phyloP scores from a whole-genome alignment of 2,797 vertebrate species.

The Epinephelus coioides region DNA sequence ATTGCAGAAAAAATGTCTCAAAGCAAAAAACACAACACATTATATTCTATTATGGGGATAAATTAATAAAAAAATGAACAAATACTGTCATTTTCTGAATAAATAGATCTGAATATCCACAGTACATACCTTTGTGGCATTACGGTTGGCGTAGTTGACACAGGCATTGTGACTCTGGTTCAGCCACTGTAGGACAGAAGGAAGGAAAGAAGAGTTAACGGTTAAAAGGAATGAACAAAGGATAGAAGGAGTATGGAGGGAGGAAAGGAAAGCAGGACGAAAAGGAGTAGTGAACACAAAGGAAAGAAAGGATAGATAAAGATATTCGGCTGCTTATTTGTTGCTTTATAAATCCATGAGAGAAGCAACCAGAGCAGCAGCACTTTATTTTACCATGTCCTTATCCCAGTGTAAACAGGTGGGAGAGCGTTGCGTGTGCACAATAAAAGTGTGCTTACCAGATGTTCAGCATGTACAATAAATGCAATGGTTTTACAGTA shows the following conservation, averaged over 20 bases:
- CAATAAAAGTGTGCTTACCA: constrained; percentile 12
- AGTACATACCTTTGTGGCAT: constrained; percentile 91
- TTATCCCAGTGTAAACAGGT: background rate
- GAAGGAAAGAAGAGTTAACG: background rate
- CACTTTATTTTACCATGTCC: constrained; percentile 12
- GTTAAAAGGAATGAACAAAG: background rate
- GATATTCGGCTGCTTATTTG: background rate
- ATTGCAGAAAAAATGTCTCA: too few species aligned
- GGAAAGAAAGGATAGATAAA: background rate
- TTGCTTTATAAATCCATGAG: background rate
- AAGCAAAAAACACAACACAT: background rate
- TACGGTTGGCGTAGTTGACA: constrained; percentile 97
- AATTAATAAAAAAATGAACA: background rate
- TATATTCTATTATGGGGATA: background rate
- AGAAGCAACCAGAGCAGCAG: constrained; percentile 20
- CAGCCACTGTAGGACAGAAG: constrained; percentile 88
- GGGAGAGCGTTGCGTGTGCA: constrained; percentile 12
- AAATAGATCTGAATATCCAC: background rate
- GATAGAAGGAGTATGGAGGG: constrained; percentile 10
- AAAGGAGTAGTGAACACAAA: background rate
- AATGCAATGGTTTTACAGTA: constrained; percentile 58
- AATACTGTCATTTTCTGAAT: too few species aligned
- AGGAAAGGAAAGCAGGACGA: background rate
- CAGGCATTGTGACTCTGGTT: constrained; percentile 98
- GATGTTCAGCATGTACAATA: constrained; percentile 48